A percentile compares a stretch with the other conserved stretches of the same genome.
Evolutionary conservation across 1,140 invertebrate species (phyloP).

Genomic region (Globodera rostochiensis): DNA sequence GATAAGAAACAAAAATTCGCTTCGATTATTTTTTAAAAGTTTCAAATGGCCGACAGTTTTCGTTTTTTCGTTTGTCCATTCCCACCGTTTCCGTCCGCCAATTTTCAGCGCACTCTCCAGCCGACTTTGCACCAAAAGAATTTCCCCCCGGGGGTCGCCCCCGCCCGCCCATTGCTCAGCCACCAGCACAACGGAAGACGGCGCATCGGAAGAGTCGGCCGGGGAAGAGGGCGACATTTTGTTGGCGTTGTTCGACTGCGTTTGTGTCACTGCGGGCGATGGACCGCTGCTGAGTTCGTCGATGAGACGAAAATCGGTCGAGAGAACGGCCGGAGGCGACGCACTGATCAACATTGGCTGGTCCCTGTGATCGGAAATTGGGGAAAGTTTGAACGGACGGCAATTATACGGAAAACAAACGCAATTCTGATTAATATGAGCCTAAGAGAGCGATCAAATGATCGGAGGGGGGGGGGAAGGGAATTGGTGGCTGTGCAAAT

Average conservation of each 20-base stretch:
- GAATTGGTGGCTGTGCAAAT: neutral
- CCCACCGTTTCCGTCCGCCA: slow-evolving; percentile 20
- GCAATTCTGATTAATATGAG: neutral
- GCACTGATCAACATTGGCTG: slow-evolving; percentile 18
- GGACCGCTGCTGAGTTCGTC: slow-evolving; percentile 16
- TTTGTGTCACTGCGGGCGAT: slow-evolving; percentile 8
- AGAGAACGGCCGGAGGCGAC: neutral
- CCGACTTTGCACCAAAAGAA: slow-evolving; percentile 8
- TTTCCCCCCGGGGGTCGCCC: slow-evolving; percentile 11
- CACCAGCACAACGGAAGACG: slow-evolving; percentile 17
- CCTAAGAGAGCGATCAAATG: neutral
- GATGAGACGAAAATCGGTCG: slow-evolving; percentile 28
- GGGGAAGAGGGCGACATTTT: slow-evolving; percentile 12
- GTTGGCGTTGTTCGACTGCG: neutral
- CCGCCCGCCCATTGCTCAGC: slow-evolving; percentile 13
- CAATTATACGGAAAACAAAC: neutral
- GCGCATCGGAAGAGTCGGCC: neutral
- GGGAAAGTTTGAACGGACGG: neutral
- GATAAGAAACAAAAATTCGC: neutral
- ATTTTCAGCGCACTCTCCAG: slow-evolving; percentile 6
- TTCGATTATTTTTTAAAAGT: neutral
- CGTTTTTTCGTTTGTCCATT: neutral
- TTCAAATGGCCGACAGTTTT: neutral
- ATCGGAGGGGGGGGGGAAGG: neutral
- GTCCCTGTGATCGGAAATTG: neutral